Conservation (phyloP, 2,797 vertebrate species). For the Selene dorsalis region DNA sequence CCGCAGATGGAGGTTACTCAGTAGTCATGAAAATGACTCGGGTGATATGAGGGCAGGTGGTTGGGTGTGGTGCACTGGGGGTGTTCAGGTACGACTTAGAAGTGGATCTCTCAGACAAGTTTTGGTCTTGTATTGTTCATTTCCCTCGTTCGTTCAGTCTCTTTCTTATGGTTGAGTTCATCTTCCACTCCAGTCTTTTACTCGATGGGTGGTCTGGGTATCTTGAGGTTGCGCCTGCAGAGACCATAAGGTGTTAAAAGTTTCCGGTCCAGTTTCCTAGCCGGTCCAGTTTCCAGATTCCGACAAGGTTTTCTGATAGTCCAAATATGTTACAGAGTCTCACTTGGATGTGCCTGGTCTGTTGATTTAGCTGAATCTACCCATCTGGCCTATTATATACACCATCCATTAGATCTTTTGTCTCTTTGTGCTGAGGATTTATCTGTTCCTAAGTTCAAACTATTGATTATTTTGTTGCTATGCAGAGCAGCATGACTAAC, state of each 20-base stretch:
- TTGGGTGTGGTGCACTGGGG: background rate
- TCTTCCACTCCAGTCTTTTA: background rate
- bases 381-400: background rate
- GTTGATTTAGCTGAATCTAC: background rate
- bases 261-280: background rate
- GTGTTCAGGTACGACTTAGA: background rate
- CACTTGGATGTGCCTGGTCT: background rate
- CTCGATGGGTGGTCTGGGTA: background rate
- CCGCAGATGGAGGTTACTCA: too few species aligned
- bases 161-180: background rate
- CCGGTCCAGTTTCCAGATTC: background rate
- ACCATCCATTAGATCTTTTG: background rate
- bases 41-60: too few species aligned
- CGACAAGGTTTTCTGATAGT: background rate
- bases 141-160: background rate
- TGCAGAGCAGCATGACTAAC: conserved; percentile 26
- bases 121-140: background rate
- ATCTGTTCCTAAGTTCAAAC: conserved; percentile 4
- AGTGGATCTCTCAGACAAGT: background rate
- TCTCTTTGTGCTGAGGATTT: conserved; percentile 10
- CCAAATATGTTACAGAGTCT: background rate
- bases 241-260: conserved; percentile 2
- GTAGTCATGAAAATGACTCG: too few species aligned
- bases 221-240: conserved; percentile 12
- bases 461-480: conserved; percentile 16